Conservation (phyloP, 2,888 invertebrate species). For the Tubiluchus corallicola region DNA sequence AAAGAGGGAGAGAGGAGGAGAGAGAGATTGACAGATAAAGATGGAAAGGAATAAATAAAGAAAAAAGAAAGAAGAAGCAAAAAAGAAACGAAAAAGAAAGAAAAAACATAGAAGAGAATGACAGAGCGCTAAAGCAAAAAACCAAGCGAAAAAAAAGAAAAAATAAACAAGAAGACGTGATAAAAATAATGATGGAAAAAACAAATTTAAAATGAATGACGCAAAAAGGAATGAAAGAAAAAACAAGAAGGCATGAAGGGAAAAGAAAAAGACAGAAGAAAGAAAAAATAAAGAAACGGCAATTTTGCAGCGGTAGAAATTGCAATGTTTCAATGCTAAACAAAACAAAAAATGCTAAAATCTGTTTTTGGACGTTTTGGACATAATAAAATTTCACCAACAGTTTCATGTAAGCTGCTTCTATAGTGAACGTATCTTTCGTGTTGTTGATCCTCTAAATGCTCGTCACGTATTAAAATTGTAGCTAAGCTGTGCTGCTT, state of each 20-base stretch:
- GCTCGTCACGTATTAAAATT: too few relatives aligned
- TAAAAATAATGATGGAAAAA: conserved; percentile 5
- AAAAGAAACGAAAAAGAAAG: not conserved
- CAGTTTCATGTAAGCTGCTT: too few relatives aligned
- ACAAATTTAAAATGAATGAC: conserved; percentile 11
- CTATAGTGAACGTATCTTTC: too few relatives aligned
- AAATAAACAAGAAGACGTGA: not conserved
- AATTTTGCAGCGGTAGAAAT: too few relatives aligned
- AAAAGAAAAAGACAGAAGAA: not conserved
- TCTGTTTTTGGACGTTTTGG: too few relatives aligned
- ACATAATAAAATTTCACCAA: too few relatives aligned
- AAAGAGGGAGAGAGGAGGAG: too few relatives aligned
- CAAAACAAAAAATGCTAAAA: too few relatives aligned
- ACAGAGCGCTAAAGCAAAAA: not conserved
- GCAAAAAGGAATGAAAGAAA: conserved; percentile 9
- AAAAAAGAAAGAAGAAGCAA: not conserved
- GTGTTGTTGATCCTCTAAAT: too few relatives aligned
- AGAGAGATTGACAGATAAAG: not conserved
- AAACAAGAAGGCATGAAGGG: not conserved
- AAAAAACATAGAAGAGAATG: not conserved
- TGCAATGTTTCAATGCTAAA: too few relatives aligned
- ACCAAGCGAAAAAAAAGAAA: not conserved
- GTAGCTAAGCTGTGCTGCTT: too few relatives aligned
- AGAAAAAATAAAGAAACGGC: conserved; percentile 2
- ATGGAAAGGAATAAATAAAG: not conserved